Evolutionary conservation across 2,888 invertebrate genomes (phyloP).

Genomic region (Proisotoma minuta): DNA sequence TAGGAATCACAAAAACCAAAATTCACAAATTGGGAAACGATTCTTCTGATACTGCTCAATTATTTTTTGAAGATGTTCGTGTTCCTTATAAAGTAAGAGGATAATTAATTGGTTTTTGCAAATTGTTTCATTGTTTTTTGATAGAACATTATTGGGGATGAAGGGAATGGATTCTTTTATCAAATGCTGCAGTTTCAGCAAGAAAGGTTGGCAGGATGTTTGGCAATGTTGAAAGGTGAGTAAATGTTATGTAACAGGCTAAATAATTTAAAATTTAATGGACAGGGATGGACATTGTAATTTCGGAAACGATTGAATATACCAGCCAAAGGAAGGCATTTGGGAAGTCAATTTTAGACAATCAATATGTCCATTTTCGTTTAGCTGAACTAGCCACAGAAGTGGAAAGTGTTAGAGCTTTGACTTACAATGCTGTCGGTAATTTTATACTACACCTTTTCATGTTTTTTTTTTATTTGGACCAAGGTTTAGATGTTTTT

Average conservation of each 20-base stretch:
- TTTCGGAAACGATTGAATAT: conserved; percentile 54
- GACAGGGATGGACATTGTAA: conserved; percentile 26
- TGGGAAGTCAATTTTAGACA: conserved; percentile 53
- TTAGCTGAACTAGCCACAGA: conserved; percentile 57
- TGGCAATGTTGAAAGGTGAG: conserved; percentile 44
- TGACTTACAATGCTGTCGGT: conserved; percentile 54
- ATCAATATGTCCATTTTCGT: conserved; percentile 55
- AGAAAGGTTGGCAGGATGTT: conserved; percentile 53
- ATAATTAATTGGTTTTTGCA: too few species aligned
- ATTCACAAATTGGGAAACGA: conserved; percentile 56
- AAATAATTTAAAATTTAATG: too few species aligned
- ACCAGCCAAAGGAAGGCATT: conserved; percentile 53
- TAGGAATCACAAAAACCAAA: conserved; percentile 47
- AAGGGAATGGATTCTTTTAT: conserved; percentile 55
- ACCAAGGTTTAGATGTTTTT: too few species aligned
- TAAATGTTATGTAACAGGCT: too few species aligned
- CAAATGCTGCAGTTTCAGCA: conserved; percentile 58
- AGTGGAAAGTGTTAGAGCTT: conserved; percentile 54
- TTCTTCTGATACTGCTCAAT: conserved; percentile 56
- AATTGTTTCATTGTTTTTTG: too few species aligned
- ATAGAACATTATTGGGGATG: conserved; percentile 57
- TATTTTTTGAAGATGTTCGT: conserved; percentile 56
- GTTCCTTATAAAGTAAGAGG: conserved; percentile 54
- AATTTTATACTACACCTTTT: conserved; percentile 33
- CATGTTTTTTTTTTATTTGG: too few species aligned